These are phyloP conservation scores for Cygnus olor DNA, from an alignment of 2,797 vertebrate species.

Conservation along the genomic window DNA sequence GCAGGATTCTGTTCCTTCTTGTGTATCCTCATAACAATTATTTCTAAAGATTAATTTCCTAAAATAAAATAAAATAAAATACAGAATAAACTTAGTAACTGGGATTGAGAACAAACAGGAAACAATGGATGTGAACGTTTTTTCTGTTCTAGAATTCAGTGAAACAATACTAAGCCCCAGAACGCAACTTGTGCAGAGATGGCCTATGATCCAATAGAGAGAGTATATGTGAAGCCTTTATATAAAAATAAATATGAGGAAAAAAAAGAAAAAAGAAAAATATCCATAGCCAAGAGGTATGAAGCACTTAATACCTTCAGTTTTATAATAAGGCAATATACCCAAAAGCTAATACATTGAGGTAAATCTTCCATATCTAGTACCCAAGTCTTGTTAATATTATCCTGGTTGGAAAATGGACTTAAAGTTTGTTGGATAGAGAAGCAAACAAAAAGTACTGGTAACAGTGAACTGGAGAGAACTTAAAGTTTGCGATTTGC, in stretches of 20 bases:
- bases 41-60: background rate
- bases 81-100: background rate
- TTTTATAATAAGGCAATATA: background rate
- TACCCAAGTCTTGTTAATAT: background rate
- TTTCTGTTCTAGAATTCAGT: background rate
- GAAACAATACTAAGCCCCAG: background rate
- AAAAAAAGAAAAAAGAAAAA: background rate
- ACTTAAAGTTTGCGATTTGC: background rate
- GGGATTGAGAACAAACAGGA: background rate
- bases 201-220: background rate
- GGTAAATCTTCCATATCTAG: background rate
- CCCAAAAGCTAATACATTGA: background rate
- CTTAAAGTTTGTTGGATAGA: background rate
- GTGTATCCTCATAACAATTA: background rate
- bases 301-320: background rate
- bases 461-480: background rate
- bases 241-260: background rate
- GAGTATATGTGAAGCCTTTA: background rate
- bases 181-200: background rate
- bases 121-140: background rate
- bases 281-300: background rate
- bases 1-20: background rate
- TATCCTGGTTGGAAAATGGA: rapidly evolving
- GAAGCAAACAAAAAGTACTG: background rate
- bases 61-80: background rate